phyloP scores from a whole-genome alignment of 2,888 invertebrate species.

The Poecilobothrus nobilitatus region DNA sequence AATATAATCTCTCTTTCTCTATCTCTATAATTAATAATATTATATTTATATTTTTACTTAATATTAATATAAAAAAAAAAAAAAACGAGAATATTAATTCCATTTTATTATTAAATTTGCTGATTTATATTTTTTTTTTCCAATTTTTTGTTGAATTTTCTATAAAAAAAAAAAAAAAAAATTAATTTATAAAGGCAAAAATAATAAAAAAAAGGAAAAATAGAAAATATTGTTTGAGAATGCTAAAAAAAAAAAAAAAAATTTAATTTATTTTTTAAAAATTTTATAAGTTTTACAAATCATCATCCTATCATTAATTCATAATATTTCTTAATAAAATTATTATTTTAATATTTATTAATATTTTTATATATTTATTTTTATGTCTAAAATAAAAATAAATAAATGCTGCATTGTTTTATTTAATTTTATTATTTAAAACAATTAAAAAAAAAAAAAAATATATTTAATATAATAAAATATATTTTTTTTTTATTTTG shows the following conservation, averaged over 20 bases:
- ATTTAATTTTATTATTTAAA: slow-evolving; percentile 7
- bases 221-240: no score
- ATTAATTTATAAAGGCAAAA: neutral
- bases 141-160: slow-evolving; percentile 19
- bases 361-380: no score
- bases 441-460: no score
- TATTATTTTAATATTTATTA: no score
- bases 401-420: slow-evolving; percentile 22
- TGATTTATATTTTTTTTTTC: no score
- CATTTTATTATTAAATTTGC: neutral
- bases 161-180: slow-evolving; percentile 17
- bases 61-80: neutral
- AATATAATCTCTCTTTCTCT: slow-evolving; percentile 24
- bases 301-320: no score
- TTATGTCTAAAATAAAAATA: no score
- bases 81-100: no score
- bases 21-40: neutral
- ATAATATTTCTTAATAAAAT: no score
- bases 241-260: no score
- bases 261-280: no score
- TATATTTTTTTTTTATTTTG: slow-evolving; percentile 18
- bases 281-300: no score
- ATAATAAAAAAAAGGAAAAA: slow-evolving; percentile 11
- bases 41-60: slow-evolving; percentile 20
- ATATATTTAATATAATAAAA: slow-evolving; percentile 14